Evolutionary conservation across 2,113 vertebrate genomes (phyloP).

Genomic region (Alaudala cheleensis): DNA sequence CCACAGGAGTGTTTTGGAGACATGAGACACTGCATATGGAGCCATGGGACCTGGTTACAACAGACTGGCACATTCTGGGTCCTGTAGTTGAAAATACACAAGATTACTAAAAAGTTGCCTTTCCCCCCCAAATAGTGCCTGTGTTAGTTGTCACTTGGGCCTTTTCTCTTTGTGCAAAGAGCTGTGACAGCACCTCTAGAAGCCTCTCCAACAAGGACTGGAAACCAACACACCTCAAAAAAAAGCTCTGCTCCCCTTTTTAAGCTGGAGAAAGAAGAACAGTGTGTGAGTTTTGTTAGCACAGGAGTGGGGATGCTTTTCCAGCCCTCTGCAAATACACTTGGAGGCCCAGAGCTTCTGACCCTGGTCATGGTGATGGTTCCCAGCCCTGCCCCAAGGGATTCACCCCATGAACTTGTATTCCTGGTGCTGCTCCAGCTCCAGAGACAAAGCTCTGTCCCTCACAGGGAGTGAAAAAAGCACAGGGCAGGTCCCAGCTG

Average conservation of each 20-base stretch:
- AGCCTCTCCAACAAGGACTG: background rate
- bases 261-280: background rate
- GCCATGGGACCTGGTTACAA: background rate
- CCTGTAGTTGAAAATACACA: background rate
- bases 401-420: background rate
- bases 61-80: background rate
- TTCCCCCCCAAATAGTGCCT: accelerated
- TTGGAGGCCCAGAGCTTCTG: background rate
- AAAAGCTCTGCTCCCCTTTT: background rate
- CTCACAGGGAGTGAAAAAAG: accelerated
- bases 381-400: background rate
- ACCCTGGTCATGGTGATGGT: background rate
- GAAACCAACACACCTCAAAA: background rate
- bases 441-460: background rate
- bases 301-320: background rate
- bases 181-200: background rate
- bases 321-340: accelerated
- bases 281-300: background rate
- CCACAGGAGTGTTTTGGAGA: background rate
- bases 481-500: background rate
- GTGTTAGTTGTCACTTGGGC: background rate
- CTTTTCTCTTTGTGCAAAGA: background rate
- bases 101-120: background rate
- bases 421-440: background rate
- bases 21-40: background rate